These are phyloP conservation scores for Tamandua tetradactyla DNA, from an alignment of 2,797 vertebrate species.

Conservation along the genomic window DNA sequence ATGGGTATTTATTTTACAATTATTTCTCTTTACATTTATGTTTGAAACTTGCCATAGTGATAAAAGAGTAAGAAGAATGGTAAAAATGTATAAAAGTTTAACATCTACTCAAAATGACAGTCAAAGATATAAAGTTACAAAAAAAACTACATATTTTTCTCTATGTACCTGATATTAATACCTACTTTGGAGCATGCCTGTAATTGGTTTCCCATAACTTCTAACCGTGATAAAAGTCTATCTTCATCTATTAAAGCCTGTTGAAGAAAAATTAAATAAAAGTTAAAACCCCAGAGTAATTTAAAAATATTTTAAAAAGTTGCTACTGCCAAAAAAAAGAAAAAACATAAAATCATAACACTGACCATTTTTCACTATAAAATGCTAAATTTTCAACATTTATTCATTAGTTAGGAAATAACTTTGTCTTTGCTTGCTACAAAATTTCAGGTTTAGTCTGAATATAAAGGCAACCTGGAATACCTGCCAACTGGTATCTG, in stretches of 20 bases:
- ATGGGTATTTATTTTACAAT: neutral
- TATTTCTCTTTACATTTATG: slow-evolving; percentile 6
- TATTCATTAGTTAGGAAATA: slow-evolving; percentile 53
- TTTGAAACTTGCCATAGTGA: slow-evolving; percentile 27
- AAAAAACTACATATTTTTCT: slow-evolving; percentile 22
- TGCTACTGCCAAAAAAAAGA: neutral
- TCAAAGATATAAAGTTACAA: slow-evolving; percentile 17
- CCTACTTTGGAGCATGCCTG: slow-evolving; percentile 97
- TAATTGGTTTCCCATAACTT: slow-evolving; percentile 99
- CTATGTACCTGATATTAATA: slow-evolving; percentile 52
- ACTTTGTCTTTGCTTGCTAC: neutral
- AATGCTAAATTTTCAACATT: slow-evolving; percentile 40
- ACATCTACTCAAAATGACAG: slow-evolving; percentile 37
- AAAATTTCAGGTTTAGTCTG: slow-evolving; percentile 48
- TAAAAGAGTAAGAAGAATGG: slow-evolving; percentile 31
- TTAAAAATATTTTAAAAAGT: slow-evolving; percentile 15
- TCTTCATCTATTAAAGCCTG: slow-evolving; percentile 99
- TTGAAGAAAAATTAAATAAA: slow-evolving; percentile 65
- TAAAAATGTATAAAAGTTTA: slow-evolving; percentile 31
- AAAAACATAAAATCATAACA: slow-evolving; percentile 40
- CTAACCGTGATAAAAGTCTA: slow-evolving; percentile 96
- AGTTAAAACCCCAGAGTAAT: slow-evolving; percentile 61
- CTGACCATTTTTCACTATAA: slow-evolving; percentile 1
- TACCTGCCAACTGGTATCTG: slow-evolving; percentile 99
- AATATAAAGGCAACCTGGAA: slow-evolving; percentile 57